Evolutionary conservation across 2,113 vertebrate species (phyloP).

Genomic region (Jacana jacana): DNA sequence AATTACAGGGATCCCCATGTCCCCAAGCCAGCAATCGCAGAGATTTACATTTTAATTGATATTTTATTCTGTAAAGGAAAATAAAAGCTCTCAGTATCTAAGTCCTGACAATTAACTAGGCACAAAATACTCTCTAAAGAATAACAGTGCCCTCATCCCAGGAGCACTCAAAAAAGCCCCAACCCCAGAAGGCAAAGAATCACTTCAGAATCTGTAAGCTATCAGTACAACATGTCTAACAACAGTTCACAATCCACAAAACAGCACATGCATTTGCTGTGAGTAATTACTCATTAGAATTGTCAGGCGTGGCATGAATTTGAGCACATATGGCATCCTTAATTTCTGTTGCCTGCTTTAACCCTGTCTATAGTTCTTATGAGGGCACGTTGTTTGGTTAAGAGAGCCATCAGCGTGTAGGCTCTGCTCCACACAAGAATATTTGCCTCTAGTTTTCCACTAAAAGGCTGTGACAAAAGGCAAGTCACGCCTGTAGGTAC

Average conservation of each 20-base stretch:
- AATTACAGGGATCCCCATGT: background rate
- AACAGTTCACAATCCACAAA: background rate
- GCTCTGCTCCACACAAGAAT: background rate
- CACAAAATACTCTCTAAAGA: background rate
- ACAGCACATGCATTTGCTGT: background rate
- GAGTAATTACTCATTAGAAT: background rate
- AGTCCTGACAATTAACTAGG: slow-evolving; percentile 24
- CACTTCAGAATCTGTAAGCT: background rate
- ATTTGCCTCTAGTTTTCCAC: background rate
- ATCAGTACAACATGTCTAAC: background rate
- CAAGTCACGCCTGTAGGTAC: background rate
- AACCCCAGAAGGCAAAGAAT: background rate
- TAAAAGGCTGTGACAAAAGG: background rate
- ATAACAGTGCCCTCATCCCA: background rate
- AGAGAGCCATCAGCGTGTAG: background rate
- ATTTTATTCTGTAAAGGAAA: slow-evolving; percentile 19
- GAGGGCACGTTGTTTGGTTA: background rate
- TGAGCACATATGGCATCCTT: background rate
- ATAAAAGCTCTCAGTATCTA: slow-evolving; percentile 24
- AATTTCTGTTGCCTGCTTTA: background rate
- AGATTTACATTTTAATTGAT: slow-evolving; percentile 49
- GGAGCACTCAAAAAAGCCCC: background rate
- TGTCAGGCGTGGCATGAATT: background rate
- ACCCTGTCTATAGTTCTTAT: background rate
- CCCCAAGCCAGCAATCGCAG: background rate